phyloP scores from a whole-genome alignment of 2,113 vertebrate species.

The Sciurus niger region DNA sequence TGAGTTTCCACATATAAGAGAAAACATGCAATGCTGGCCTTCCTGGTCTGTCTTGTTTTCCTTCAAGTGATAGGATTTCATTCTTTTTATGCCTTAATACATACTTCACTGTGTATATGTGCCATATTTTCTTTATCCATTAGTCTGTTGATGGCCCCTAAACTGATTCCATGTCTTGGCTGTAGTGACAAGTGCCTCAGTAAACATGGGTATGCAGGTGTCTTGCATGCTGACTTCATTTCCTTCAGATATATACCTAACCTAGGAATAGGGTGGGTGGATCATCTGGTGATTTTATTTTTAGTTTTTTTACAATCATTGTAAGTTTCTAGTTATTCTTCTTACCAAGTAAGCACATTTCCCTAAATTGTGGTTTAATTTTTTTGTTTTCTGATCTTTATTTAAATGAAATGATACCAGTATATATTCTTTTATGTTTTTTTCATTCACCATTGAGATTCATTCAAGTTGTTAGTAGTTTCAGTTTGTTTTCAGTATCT shows the following conservation, averaged over 20 bases:
- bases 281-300: neutral
- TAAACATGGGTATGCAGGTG: too few relatives aligned
- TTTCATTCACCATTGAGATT: constrained; percentile 26
- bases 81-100: neutral
- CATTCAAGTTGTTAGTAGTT: neutral
- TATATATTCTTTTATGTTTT: constrained; percentile 40
- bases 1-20: neutral
- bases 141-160: neutral
- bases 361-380: neutral
- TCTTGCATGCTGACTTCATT: too few relatives aligned
- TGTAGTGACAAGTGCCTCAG: neutral
- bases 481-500: constrained; percentile 12
- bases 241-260: too few relatives aligned
- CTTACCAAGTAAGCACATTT: neutral
- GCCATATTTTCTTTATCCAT: too few relatives aligned
- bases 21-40: neutral
- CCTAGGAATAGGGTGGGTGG: too few relatives aligned
- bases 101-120: too few relatives aligned
- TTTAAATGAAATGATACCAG: neutral
- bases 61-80: neutral
- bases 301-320: neutral
- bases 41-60: neutral
- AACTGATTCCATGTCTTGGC: neutral
- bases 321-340: neutral
- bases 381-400: constrained; percentile 44